Evolutionary conservation across 2,888 invertebrate species (phyloP), one percentile per base, ranked within the genome.

Genomic region (Allacma fusca): DNA sequence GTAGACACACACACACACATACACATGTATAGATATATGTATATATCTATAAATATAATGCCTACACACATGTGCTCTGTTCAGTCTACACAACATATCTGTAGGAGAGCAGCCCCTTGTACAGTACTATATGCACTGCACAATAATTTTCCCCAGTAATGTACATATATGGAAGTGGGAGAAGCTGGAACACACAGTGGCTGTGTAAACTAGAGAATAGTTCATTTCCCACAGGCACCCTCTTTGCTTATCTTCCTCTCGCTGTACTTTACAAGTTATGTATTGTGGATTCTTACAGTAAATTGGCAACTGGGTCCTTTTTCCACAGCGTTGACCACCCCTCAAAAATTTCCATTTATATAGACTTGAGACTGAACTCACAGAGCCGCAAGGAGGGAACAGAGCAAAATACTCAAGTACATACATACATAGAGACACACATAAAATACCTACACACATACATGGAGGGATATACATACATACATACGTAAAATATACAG

Each of bases 341-440:
- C 76, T 21, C 75, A 34, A 34, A 76, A 74, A 76, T 76, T 76
- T 76, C 76, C 76, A 76, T 76, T 70, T 76, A 76, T 76, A 76
- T 76, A 57, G 76, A 76, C 76, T 70, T 40, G 62, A 44, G 44
- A 29, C 26, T 34, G 2, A 29, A 7, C 23, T 28, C 57, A 4
- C n/a, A 9, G n/a, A 57, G 57, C 57, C 57, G 57, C 23, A n/a
- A 62, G 62, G 62, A 62, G 9, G 62, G 62, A 26, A 62, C 23
- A 23, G 24, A 62, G 26, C 7, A 2, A 62, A 12, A 62, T 62
- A 43, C 23, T 65, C 4, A 23, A 28, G 26, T 16, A 44, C 12
- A n/a, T 26, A 29, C 34, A 19, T 19, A 59, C 28, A 12, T 24
- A 50, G 50, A 24, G 44, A 44, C 9, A 44, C 21, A 68, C 23